These are phyloP conservation scores for Progne subis DNA, from an alignment of 2,113 vertebrate genomes.

Conservation along the genomic window DNA sequence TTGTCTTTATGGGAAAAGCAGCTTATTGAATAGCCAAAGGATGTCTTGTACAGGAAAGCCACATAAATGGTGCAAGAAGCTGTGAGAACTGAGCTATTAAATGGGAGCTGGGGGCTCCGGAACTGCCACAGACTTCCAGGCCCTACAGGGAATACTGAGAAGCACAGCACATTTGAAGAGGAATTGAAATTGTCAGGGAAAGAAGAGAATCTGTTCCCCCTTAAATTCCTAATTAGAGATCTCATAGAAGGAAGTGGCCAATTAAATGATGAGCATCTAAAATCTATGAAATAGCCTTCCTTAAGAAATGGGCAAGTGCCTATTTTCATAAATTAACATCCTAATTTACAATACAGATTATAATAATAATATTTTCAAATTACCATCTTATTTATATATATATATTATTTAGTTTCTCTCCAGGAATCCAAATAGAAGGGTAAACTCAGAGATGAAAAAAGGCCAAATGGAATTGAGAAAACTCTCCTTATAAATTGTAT, in stretches of 20 bases:
- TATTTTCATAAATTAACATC: neutral
- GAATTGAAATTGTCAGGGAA: slow-evolving; percentile 61
- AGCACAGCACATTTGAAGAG: slow-evolving; percentile 38
- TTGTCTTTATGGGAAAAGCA: slow-evolving; percentile 59
- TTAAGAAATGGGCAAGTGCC: neutral
- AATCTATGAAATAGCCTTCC: neutral
- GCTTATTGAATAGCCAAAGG: slow-evolving; percentile 57
- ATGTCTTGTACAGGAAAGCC: slow-evolving; percentile 42
- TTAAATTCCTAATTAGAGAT: slow-evolving; percentile 59
- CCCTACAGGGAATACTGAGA: slow-evolving; percentile 49
- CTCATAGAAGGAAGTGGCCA: neutral
- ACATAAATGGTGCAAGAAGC: slow-evolving; percentile 49
- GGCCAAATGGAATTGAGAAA: neutral
- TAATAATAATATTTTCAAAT: neutral
- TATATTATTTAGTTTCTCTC: neutral
- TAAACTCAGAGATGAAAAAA: neutral
- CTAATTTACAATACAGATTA: neutral
- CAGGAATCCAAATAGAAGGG: neutral
- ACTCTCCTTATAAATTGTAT: neutral
- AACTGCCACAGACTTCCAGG: slow-evolving; percentile 44
- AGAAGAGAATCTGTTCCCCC: slow-evolving; percentile 57
- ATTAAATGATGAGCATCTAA: slow-evolving; percentile 25
- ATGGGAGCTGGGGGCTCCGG: slow-evolving; percentile 27
- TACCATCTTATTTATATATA: neutral
- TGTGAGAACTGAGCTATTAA: slow-evolving; percentile 53